Base-by-base conservation (phyloP, 2,888 invertebrate species). In the Tortricodes alternella region DNA sequence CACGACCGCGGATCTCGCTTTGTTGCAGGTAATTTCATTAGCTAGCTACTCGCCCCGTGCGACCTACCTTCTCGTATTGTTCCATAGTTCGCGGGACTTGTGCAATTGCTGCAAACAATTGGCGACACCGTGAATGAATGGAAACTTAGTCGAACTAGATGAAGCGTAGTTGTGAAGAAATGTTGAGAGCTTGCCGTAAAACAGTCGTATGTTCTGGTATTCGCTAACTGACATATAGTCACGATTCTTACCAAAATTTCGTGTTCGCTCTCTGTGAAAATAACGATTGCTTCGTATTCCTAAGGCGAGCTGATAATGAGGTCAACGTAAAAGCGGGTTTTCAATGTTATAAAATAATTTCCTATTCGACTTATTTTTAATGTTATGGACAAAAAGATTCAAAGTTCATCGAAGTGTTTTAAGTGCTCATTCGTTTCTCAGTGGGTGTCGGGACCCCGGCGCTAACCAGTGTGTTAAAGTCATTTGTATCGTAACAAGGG, bases 11-110 rank as follows among this genome's bases (percentile, higher is more conserved):
- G 76, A 75, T 71, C 56, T 49, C 70, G 75, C 79, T 81, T 83
- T 83, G 83, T 84, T 80, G 76, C 72, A 74, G 68, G 74, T 80
- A 81, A 85, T 83, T 80, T 78, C 73, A 83, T 83, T 82, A 83
- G 70, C 64, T 67, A 59, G 68, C 60, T 70, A 64, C 67, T 66
- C 63, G 53, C 50, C 62, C 59, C 63, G 61, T 66, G 21, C 49
- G 37, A 49, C 38, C 56, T 56, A 44, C 46, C 46, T 32, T 16
- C 48, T 29, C 46, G 39, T 50, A 56, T 50, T 56, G 50, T 56
- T 50, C 44, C 34, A 13, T 19, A 29, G 37, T 56, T 56, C 46
- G 32, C 16, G n/a, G 15, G 53, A 53, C 27, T 53, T 37, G 24
- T 37, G 27, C 46, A 52, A 35, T 52, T 21, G 52, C 46, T 51